Evolutionary conservation across 2,888 invertebrate genomes (phyloP).

Genomic region (Scelioninae gen. 2): DNA sequence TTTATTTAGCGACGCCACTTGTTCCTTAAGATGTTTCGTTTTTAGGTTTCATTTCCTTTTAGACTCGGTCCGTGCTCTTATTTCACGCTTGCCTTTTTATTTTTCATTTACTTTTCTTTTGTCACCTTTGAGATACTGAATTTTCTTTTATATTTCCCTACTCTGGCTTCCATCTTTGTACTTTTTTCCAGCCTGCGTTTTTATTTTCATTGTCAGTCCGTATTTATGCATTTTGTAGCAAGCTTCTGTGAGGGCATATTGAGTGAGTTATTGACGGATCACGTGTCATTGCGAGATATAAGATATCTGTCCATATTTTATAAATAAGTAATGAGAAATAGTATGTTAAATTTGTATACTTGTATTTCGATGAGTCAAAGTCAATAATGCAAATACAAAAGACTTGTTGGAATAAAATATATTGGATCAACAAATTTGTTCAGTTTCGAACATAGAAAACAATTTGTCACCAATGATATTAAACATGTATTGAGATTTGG

Average conservation of each 20-base stretch:
- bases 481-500: too few species aligned
- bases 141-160: constrained; percentile 30
- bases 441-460: too few species aligned
- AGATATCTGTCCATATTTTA: too few species aligned
- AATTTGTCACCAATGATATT: too few species aligned
- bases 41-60: constrained; percentile 38
- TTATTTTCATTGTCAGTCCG: constrained; percentile 27
- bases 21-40: constrained; percentile 23
- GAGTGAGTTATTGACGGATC: constrained; percentile 10
- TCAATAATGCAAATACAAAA: too few species aligned
- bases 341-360: neutral
- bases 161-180: constrained; percentile 6
- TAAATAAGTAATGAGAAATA: too few species aligned
- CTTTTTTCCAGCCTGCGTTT: constrained; percentile 12
- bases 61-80: constrained; percentile 33
- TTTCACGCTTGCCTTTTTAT: constrained; percentile 28
- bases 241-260: constrained; percentile 1
- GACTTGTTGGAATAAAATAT: too few species aligned
- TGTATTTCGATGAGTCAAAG: too few species aligned
- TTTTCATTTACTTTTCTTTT: constrained; percentile 50
- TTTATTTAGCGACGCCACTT: constrained; percentile 40
- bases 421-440: too few species aligned
- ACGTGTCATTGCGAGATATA: too few species aligned
- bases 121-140: constrained; percentile 38
- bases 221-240: constrained; percentile 17